Evolutionary conservation across 2,113 vertebrate genomes (phyloP).

Genomic region (Nestor notabilis): DNA sequence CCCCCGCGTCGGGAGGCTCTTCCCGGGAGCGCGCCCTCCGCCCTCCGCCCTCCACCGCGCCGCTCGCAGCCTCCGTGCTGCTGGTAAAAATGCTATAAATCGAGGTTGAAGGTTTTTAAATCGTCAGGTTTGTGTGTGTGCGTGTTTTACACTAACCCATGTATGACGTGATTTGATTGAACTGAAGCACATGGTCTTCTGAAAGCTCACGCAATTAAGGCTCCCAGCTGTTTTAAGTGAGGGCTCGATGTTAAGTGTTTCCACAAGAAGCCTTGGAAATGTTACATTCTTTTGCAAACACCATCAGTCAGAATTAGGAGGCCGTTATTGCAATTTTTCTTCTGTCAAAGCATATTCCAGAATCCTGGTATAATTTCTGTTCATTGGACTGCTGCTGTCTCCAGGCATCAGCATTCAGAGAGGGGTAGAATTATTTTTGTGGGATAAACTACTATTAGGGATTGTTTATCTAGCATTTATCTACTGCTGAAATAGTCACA

Average conservation of each 20-base stretch:
- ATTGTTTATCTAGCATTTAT: neutral
- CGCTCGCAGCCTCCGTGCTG: neutral
- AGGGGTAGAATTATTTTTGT: neutral
- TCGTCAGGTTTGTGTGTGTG: neutral
- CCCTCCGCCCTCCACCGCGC: neutral
- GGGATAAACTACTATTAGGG: neutral
- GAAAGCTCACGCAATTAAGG: neutral
- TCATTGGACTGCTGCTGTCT: neutral
- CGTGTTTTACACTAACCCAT: neutral
- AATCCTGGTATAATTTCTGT: neutral
- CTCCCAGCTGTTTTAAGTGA: neutral
- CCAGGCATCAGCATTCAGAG: neutral
- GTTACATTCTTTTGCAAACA: neutral
- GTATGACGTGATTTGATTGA: neutral
- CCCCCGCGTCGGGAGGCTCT: neutral
- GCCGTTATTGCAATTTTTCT: neutral
- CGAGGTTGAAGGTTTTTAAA: neutral
- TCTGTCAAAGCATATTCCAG: neutral
- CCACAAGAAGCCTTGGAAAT: neutral
- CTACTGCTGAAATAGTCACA: neutral
- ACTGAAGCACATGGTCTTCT: neutral
- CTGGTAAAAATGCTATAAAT: neutral
- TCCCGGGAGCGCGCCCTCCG: neutral
- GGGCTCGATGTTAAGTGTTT: neutral
- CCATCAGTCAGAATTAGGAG: neutral